Percentiles rank a stretch among this genome's conserved stretches.
Evolutionary conservation across 2,113 vertebrate genomes (phyloP).

Genomic region (Hypomesus transpacificus): DNA sequence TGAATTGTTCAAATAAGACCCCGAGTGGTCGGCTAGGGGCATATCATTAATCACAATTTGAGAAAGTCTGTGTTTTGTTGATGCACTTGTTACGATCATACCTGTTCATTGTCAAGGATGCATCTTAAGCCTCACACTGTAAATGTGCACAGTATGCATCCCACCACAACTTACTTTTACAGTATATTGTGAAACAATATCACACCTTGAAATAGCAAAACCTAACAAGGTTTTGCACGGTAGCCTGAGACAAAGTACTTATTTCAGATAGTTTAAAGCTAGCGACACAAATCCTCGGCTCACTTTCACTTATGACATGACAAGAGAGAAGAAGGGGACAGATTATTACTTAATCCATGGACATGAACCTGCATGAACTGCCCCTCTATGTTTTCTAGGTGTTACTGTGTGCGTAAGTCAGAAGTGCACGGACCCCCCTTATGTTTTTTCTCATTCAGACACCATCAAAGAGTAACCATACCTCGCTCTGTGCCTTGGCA

Average conservation of each 20-base stretch:
- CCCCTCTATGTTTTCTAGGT: conserved; percentile 42
- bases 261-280: background rate
- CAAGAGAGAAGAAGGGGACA: background rate
- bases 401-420: conserved; percentile 32
- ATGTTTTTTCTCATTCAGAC: conserved; percentile 31
- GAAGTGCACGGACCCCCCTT: conserved; percentile 39
- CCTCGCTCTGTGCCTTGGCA: conserved; percentile 40
- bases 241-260: background rate
- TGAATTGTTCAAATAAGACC: background rate
- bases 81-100: too few species aligned
- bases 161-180: background rate
- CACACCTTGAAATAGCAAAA: background rate
- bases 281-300: background rate
- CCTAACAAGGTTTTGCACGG: background rate
- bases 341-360: conserved; percentile 2
- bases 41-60: too few species aligned
- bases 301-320: background rate
- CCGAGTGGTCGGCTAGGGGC: background rate
- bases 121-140: background rate
- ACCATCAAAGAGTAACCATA: conserved; percentile 46
- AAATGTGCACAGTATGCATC: background rate
- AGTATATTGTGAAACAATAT: background rate
- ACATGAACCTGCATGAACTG: conserved; percentile 35
- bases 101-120: too few species aligned
- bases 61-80: too few species aligned